A percentile compares a stretch with the other conserved stretches of the same genome.
Conservation (phyloP, 2,888 invertebrate genomes). For the Actias luna region DNA sequence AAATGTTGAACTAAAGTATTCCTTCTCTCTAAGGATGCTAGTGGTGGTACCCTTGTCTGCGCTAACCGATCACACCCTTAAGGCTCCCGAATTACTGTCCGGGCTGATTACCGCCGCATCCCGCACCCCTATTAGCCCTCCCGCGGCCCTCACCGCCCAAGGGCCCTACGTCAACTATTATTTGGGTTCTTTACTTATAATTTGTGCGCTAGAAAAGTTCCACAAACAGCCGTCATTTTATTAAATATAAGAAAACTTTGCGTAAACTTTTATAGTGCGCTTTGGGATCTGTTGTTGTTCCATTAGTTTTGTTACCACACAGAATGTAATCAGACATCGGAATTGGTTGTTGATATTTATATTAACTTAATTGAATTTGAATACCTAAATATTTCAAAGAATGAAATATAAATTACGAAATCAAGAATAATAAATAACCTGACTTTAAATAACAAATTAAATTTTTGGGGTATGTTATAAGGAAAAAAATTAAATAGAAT, state of each 20-base stretch:
- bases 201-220: conserved; percentile 74
- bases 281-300: conserved; percentile 62
- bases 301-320: conserved; percentile 51
- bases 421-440: conserved; percentile 63
- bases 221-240: conserved; percentile 72
- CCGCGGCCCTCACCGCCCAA: conserved; percentile 47
- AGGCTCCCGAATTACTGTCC: conserved; percentile 79
- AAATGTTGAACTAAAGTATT: conserved; percentile 80
- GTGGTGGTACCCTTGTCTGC: conserved; percentile 77
- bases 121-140: conserved; percentile 33
- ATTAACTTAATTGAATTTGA: conserved; percentile 42
- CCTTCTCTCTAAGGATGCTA: conserved; percentile 77
- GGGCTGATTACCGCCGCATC: conserved; percentile 71
- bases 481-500: conserved; percentile 25
- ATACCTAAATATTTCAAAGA: conserved; percentile 36
- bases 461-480: too few relatives aligned
- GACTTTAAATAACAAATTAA: too few relatives aligned
- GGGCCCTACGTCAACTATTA: conserved; percentile 73
- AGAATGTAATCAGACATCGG: conserved; percentile 48
- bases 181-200: conserved; percentile 79
- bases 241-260: conserved; percentile 73
- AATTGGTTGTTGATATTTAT: conserved; percentile 44
- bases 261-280: conserved; percentile 60
- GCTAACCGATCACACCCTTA: conserved; percentile 80
- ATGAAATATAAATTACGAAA: conserved; percentile 59